Evolutionary conservation across 2,797 vertebrate genomes (phyloP).

Genomic region (Typhlichthys subterraneus): DNA sequence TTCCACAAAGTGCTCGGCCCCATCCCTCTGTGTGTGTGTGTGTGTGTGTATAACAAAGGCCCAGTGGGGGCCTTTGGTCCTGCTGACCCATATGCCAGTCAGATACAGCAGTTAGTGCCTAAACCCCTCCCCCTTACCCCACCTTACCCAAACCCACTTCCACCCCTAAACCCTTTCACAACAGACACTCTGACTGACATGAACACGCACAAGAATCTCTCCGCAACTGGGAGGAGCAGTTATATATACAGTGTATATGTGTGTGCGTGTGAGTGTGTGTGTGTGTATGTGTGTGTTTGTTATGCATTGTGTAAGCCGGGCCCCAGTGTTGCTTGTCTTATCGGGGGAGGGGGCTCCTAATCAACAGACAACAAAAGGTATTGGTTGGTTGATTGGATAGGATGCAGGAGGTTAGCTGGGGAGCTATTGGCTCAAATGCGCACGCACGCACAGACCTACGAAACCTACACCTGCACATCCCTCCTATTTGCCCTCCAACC

Average conservation of each 20-base stretch:
- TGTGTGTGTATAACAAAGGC: conserved; percentile 50
- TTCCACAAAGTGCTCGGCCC: conserved; percentile 24
- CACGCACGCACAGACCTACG: conserved; percentile 5
- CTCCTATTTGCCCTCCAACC: neutral
- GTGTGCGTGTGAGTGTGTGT: neutral
- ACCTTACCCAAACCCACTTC: conserved; percentile 7
- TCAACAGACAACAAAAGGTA: conserved; percentile 25
- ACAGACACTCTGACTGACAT: neutral
- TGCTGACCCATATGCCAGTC: conserved; percentile 51
- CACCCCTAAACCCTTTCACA: conserved; percentile 4
- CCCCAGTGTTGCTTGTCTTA: conserved; percentile 26
- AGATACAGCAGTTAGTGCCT: conserved; percentile 39
- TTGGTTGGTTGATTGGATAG: neutral
- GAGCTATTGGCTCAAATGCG: neutral
- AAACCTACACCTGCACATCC: neutral
- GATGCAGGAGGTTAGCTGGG: conserved; percentile 4
- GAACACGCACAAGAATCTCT: too few relatives aligned
- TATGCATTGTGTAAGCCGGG: conserved; percentile 2
- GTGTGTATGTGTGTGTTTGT: conserved; percentile 7
- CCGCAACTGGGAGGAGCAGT: neutral
- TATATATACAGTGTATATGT: neutral
- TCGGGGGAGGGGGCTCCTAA: conserved; percentile 34
- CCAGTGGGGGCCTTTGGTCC: conserved; percentile 41
- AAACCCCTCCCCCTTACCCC: conserved; percentile 20
- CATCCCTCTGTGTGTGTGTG: conserved; percentile 30